Percentiles rank a stretch among this genome's conserved stretches.
Conservation (phyloP, 1,140 invertebrate species). For the Ectropis grisescens region DNA sequence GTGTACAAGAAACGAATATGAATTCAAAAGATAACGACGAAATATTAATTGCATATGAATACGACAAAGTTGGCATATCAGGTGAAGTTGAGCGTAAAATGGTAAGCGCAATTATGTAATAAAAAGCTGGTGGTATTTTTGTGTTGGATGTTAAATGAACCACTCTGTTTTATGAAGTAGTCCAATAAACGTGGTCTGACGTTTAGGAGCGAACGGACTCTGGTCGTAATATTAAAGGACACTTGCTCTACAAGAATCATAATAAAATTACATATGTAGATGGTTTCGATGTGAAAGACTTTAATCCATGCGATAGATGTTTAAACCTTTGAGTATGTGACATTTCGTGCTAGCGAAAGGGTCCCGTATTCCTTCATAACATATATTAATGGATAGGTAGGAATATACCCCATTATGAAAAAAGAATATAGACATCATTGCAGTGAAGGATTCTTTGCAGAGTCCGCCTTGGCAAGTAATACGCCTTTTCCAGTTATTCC, state of each 20-base stretch:
- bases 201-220: slow-evolving; percentile 41
- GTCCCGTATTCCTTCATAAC: no score
- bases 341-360: no score
- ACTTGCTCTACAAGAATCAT: slow-evolving; percentile 40
- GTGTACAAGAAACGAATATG: slow-evolving; percentile 28
- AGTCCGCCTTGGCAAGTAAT: no score
- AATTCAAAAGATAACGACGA: slow-evolving; percentile 31
- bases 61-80: slow-evolving; percentile 28
- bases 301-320: no score
- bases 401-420: no score
- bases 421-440: no score
- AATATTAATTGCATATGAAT: slow-evolving; percentile 27
- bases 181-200: slow-evolving; percentile 43
- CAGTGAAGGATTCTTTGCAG: no score
- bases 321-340: no score
- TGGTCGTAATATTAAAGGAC: slow-evolving; percentile 52
- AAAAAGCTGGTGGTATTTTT: slow-evolving; percentile 31
- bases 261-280: slow-evolving; percentile 53
- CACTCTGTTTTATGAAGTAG: slow-evolving; percentile 56
- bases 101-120: slow-evolving; percentile 38
- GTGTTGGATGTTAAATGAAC: slow-evolving; percentile 51
- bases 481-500: no score
- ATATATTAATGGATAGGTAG: no score
- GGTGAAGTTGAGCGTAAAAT: no score
- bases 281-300: slow-evolving; percentile 37